These are phyloP conservation scores for Halichondria panicea DNA, from an alignment of 37 sponge, comb jelly and placozoan genomes.

Conservation along the genomic window DNA sequence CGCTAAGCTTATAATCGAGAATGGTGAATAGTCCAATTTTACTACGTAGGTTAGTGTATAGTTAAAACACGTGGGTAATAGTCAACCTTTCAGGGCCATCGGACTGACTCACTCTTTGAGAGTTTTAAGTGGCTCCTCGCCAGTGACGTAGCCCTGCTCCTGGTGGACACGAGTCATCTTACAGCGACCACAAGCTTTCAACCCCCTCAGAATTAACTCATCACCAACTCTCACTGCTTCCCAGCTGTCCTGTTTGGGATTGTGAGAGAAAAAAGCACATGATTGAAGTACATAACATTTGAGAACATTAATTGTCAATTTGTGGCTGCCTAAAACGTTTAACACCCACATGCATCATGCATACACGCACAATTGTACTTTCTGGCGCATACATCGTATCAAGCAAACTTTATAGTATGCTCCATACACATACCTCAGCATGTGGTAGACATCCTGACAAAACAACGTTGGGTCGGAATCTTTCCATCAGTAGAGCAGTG, in stretches of 20 bases:
- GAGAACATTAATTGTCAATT: too few species aligned
- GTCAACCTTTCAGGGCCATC: too few species aligned
- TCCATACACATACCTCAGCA: conserved; percentile 15
- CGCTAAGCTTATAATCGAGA: too few species aligned
- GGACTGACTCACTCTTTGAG: conserved; percentile 15
- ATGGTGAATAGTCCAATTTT: too few species aligned
- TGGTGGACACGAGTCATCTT: conserved; percentile 47
- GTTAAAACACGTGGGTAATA: too few species aligned
- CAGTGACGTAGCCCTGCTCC: conserved; percentile 24
- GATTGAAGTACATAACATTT: too few species aligned
- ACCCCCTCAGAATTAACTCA: background rate
- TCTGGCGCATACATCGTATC: background rate
- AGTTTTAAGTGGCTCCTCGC: conserved; percentile 36
- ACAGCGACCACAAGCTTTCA: conserved; percentile 17
- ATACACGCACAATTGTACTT: background rate
- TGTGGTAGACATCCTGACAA: conserved; percentile 33
- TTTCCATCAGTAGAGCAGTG: conserved; percentile 11
- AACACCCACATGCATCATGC: background rate
- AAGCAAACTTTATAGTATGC: background rate
- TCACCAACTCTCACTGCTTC: background rate
- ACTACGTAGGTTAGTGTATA: too few species aligned
- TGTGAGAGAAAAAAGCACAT: background rate
- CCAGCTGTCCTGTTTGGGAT: conserved; percentile 1
- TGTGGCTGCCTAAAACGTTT: background rate
- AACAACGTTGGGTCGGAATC: conserved; percentile 58